Conservation (phyloP, 2,797 vertebrate genomes). For the Leptodactylus fallax region DNA sequence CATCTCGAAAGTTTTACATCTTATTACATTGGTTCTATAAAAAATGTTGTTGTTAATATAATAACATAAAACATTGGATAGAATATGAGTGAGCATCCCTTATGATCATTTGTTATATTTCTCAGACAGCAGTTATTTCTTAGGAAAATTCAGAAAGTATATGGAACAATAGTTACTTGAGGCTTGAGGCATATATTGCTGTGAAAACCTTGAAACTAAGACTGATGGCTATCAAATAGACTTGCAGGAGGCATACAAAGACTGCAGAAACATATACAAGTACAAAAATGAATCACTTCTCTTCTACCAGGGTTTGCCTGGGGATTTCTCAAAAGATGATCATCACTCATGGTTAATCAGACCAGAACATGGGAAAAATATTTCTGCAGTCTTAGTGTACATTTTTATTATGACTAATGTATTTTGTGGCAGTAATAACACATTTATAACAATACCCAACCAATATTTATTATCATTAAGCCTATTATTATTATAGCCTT, state of each 20-base stretch:
- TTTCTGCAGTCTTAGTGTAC: background rate
- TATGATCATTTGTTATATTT: slow-evolving; percentile 21
- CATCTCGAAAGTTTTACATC: background rate
- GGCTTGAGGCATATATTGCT: slow-evolving; percentile 36
- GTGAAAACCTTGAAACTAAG: slow-evolving; percentile 17
- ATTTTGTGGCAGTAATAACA: background rate
- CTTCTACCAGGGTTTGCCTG: background rate
- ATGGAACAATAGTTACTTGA: slow-evolving; percentile 25
- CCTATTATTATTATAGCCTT: background rate
- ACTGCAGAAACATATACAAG: slow-evolving; percentile 16
- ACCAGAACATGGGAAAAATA: background rate
- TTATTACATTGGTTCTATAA: background rate
- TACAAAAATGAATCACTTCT: slow-evolving; percentile 23
- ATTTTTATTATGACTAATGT: background rate
- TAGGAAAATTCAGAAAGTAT: slow-evolving; percentile 10
- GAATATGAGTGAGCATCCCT: background rate
- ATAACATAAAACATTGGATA: background rate
- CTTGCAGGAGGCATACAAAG: slow-evolving; percentile 1
- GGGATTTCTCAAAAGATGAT: slow-evolving; percentile 16
- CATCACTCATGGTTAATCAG: slow-evolving; percentile 39
- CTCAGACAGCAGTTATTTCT: slow-evolving; percentile 8
- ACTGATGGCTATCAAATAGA: slow-evolving; percentile 32
- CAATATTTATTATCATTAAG: background rate
- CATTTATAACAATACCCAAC: background rate
- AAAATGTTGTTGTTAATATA: background rate